A percentile compares a stretch with the other conserved stretches of the same genome.
Evolutionary conservation across 1,140 invertebrate species (phyloP).

Genomic region (Eumeta japonica): DNA sequence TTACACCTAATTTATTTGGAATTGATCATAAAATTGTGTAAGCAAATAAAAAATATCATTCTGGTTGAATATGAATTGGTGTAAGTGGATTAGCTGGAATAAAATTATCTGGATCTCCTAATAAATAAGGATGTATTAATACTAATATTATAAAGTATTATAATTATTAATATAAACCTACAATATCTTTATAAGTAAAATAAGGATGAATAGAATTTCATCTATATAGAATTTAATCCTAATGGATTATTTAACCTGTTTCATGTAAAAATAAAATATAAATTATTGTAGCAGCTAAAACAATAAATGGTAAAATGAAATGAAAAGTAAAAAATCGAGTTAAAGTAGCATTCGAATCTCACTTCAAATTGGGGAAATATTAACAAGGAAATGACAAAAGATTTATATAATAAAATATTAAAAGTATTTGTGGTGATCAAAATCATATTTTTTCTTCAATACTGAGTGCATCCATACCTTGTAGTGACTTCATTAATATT

Average conservation of each 20-base stretch:
- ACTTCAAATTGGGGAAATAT: no score
- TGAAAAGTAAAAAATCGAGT: constrained; percentile 67
- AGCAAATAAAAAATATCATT: no score
- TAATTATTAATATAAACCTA: constrained; percentile 54
- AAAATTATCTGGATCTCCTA: constrained; percentile 67
- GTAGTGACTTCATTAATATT: no score
- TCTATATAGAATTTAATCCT: constrained; percentile 55
- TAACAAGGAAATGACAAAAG: no score
- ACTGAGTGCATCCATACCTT: no score
- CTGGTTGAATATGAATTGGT: no score
- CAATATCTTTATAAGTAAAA: constrained; percentile 58
- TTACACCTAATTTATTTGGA: no score
- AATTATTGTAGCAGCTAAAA: constrained; percentile 56
- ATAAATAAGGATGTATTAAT: constrained; percentile 51
- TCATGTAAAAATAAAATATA: constrained; percentile 62
- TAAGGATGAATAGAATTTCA: constrained; percentile 62
- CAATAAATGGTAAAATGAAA: constrained; percentile 66
- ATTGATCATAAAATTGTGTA: constrained; percentile 66
- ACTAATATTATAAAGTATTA: constrained; percentile 37
- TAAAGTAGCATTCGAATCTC: constrained; percentile 64
- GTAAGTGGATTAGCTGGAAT: constrained; percentile 64
- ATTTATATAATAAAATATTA: no score
- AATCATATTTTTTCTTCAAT: no score
- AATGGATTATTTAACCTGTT: constrained; percentile 62
- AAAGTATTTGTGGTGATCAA: no score